A percentile compares a stretch with the other conserved stretches of the same genome.
Conservation (phyloP, 2,113 vertebrate genomes). For the Corydoras maculifer region DNA sequence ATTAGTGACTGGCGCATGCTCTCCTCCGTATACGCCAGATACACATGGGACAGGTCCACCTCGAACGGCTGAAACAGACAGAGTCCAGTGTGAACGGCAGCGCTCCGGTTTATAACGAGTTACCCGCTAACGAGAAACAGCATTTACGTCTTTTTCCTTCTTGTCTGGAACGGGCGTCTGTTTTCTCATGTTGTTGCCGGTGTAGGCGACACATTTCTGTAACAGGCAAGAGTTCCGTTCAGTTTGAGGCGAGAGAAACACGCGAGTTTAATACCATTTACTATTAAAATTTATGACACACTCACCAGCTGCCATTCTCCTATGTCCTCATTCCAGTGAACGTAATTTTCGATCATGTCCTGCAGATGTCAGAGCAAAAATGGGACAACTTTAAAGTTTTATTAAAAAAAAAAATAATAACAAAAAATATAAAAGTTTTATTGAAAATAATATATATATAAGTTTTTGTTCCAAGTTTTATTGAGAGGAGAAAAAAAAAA, state of each 20-base stretch:
- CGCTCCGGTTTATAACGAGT: not conserved
- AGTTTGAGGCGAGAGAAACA: not conserved
- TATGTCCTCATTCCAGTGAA: conserved; percentile 98
- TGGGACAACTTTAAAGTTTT: too few species aligned
- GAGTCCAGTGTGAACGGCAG: not conserved
- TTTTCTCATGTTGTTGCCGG: conserved; percentile 98
- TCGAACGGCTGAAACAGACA: conserved; percentile 78
- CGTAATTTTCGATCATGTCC: conserved; percentile 98
- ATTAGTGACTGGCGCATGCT: conserved; percentile 91
- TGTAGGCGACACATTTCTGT: conserved; percentile 98
- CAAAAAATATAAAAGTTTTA: too few species aligned
- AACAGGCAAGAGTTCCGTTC: conserved; percentile 29
- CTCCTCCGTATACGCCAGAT: conserved; percentile 93
- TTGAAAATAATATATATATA: too few species aligned
- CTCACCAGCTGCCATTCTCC: conserved; percentile 97
- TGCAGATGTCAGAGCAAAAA: conserved; percentile 43
- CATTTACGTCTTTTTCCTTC: conserved; percentile 95
- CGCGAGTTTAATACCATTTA: not conserved
- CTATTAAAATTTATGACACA: not conserved
- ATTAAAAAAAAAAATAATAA: not conserved
- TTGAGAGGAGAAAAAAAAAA: too few species aligned
- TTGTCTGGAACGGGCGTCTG: conserved; percentile 91
- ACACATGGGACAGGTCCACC: conserved; percentile 93
- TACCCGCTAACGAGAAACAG: not conserved
- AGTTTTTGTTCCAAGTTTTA: too few species aligned